These are phyloP conservation scores for Panthera leo DNA, from an alignment of 2,113 vertebrate species.

Conservation along the genomic window DNA sequence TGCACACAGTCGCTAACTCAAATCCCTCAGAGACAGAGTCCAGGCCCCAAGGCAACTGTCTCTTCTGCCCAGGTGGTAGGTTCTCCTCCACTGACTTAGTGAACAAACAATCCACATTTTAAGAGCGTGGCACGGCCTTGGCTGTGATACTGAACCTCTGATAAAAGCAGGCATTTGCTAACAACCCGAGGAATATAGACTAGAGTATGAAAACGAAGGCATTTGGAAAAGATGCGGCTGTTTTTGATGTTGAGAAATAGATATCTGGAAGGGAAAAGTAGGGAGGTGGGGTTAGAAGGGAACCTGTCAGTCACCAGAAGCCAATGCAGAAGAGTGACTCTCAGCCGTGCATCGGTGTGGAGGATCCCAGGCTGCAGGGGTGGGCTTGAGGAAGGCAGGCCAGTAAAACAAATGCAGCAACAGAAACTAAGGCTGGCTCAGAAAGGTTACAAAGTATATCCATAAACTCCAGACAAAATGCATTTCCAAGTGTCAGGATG, in stretches of 20 bases:
- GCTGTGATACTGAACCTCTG: not conserved
- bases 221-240: not conserved
- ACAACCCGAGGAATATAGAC: not conserved
- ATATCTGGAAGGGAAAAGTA: not conserved
- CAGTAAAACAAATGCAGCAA: not conserved
- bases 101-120: not conserved
- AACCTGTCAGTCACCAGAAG: not conserved
- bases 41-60: not conserved
- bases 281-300: not conserved
- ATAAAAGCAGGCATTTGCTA: conserved; percentile 20
- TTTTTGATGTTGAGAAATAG: conserved; percentile 36
- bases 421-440: not conserved
- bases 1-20: not conserved
- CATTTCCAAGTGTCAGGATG: not conserved
- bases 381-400: not conserved
- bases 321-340: not conserved
- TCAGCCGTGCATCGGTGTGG: not conserved
- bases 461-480: not conserved
- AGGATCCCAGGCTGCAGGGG: not conserved
- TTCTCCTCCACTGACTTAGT: not conserved
- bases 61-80: not conserved
- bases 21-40: not conserved
- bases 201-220: conserved; percentile 30
- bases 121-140: not conserved
- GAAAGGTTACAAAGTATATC: not conserved